Evolutionary conservation across 2,888 invertebrate genomes (phyloP), one percentile per base, ranked within the genome.

Genomic region (Autographa pulchrina): DNA sequence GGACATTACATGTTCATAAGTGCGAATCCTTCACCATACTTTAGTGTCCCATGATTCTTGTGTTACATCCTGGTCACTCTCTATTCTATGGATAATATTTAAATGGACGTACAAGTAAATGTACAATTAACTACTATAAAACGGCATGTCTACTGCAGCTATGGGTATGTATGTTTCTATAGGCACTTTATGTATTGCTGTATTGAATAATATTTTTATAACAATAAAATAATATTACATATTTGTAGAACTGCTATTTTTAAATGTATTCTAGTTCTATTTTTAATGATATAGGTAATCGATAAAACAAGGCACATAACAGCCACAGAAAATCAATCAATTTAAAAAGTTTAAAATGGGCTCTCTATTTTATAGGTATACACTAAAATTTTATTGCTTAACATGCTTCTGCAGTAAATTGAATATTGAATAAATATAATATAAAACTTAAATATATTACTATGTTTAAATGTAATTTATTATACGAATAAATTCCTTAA

Each of bases 61-160:
- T 16, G 16, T n/a, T 1, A 6, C 16, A 16, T n/a, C 7, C 4
- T n/a, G 56, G 32, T 70, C 61, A 76, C 66, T 80, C 13, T 25
- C 65, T 54, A 14, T 58, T 64, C 18, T 35, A 31, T 35, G 43
- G 70, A 58, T 38, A 38, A 35, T 76, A 76, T 63, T 63, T 52
- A 14, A 54, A 60, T 75, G 48, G 79, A 75, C 68, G 63, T 68
- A 80, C 80, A 77, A 80, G 80, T 70, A 32, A 65, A 16, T 72
- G 58, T 59, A 59, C 35, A 59, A 32, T 31, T 16, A 64, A 43
- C 11, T 70, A 76, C 77, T 80, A 64, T 80, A 80, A 65, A 76
- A 63, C 48, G 56, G 54, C 13, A 18, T 56, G 18, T 54, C 20
- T 56, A 56, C 13, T 56, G 20, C 13, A 56, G 20, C 20, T 56